Percentiles rank a stretch among this genome's conserved stretches.
Conservation (phyloP, 2,888 invertebrate genomes). For the Byasa hedistus region DNA sequence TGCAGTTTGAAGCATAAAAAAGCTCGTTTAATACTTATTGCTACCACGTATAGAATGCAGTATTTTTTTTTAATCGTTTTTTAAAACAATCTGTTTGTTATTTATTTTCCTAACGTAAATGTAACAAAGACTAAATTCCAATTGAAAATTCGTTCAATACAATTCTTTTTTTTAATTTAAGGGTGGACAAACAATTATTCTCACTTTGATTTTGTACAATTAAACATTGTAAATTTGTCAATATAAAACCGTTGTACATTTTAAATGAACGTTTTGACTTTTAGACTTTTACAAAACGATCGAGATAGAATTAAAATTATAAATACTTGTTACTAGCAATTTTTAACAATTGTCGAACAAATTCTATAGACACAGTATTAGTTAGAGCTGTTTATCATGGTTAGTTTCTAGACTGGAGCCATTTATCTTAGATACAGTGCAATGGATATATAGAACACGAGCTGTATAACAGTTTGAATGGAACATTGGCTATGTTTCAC, state of each 20-base stretch:
- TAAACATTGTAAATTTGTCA: not conserved
- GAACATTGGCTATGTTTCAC: slow-evolving; percentile 3
- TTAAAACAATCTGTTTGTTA: too few species aligned
- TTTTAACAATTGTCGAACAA: not conserved
- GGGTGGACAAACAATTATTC: not conserved
- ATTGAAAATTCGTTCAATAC: not conserved
- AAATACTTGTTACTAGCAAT: not conserved
- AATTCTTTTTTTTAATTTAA: not conserved
- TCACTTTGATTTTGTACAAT: not conserved
- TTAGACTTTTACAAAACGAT: too few species aligned
- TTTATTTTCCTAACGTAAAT: not conserved
- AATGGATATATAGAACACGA: slow-evolving; percentile 7
- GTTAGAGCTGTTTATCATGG: slow-evolving; percentile 8
- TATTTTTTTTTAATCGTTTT: not conserved
- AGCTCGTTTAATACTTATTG: not conserved
- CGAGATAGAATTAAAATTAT: too few species aligned
- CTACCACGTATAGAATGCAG: not conserved
- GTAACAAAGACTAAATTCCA: too few species aligned
- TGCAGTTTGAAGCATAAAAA: not conserved
- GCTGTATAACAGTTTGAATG: slow-evolving; percentile 18
- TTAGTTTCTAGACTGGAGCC: slow-evolving; percentile 11
- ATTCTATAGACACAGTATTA: not conserved
- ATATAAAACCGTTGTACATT: too few species aligned
- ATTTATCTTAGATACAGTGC: slow-evolving; percentile 19
- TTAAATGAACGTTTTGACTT: too few species aligned